Evolutionary conservation across 2,888 invertebrate species (phyloP).

Genomic region (Andrena marginata): DNA sequence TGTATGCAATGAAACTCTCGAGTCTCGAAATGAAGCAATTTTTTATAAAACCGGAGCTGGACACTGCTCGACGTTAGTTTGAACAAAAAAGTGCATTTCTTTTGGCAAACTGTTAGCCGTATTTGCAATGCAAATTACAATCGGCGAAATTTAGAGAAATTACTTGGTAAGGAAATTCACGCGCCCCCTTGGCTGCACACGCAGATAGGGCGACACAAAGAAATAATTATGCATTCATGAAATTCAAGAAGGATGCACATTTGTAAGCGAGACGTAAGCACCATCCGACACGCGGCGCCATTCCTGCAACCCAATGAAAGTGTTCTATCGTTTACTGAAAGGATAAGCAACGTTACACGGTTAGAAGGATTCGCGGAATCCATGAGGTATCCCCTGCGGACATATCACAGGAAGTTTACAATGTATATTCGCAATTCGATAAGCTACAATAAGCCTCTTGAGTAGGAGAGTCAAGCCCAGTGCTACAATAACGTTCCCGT

Average conservation of each 20-base stretch:
- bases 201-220: slow-evolving; percentile 33
- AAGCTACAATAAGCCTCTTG: slow-evolving; percentile 6
- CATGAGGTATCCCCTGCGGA: slow-evolving; percentile 29
- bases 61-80: too few species aligned
- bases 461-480: slow-evolving; percentile 1
- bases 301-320: slow-evolving; percentile 55
- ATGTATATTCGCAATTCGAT: slow-evolving; percentile 40
- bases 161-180: slow-evolving; percentile 23
- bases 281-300: slow-evolving; percentile 45
- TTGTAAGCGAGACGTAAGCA: slow-evolving; percentile 58
- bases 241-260: slow-evolving; percentile 59
- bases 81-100: too few species aligned
- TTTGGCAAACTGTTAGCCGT: too few species aligned
- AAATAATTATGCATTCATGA: slow-evolving; percentile 62
- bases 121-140: background rate
- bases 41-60: too few species aligned
- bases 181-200: background rate
- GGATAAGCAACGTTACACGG: slow-evolving; percentile 46
- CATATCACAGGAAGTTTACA: slow-evolving; percentile 31
- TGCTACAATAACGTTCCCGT: background rate
- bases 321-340: slow-evolving; percentile 53
- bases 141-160: background rate
- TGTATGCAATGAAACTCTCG: too few species aligned
- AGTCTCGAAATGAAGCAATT: too few species aligned
- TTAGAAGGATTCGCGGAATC: slow-evolving; percentile 52